A percentile compares a stretch with the other conserved stretches of the same genome.
phyloP scores from a whole-genome alignment of 2,888 invertebrate genomes.

The Calameuta filiformis region DNA sequence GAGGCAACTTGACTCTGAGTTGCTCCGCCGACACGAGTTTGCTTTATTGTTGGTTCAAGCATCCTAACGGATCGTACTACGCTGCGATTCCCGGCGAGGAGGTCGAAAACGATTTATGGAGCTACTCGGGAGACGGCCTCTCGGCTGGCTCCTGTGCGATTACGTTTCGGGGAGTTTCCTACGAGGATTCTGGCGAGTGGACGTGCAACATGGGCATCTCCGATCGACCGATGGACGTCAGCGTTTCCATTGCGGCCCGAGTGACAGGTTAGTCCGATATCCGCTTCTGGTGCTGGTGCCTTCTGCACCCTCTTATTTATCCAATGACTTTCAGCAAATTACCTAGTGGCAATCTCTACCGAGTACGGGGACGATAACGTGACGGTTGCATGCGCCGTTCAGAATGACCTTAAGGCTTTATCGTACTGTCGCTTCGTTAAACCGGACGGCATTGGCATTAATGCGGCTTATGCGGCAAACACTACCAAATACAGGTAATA shows the following conservation, averaged over 20 bases:
- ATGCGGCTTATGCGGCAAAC: slow-evolving; percentile 51
- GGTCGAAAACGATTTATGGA: slow-evolving; percentile 9
- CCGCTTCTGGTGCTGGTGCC: no score
- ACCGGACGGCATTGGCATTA: slow-evolving; percentile 18
- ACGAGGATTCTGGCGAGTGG: no score
- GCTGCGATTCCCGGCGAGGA: slow-evolving; percentile 6
- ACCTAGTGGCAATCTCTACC: no score
- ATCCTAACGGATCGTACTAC: slow-evolving; percentile 61
- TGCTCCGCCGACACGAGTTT: no score
- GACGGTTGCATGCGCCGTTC: slow-evolving; percentile 7
- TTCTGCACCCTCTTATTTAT: no score
- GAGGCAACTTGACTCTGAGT: no score
- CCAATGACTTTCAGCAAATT: no score
- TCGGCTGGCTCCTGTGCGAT: slow-evolving; percentile 16
- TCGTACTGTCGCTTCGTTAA: slow-evolving; percentile 20
- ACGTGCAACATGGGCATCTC: no score
- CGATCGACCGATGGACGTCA: no score
- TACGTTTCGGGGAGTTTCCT: slow-evolving; percentile 2
- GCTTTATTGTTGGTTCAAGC: slow-evolving; percentile 34
- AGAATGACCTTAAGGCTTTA: slow-evolving; percentile 11
- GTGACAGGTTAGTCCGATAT: no score
- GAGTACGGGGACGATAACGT: no score
- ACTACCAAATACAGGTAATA: slow-evolving; percentile 59
- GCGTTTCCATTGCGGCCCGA: no score
- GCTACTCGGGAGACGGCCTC: slow-evolving; percentile 16